Percentiles rank a stretch among this genome's conserved stretches.
phyloP scores from a whole-genome alignment of 2,888 invertebrate species.

The Biston stratarius region DNA sequence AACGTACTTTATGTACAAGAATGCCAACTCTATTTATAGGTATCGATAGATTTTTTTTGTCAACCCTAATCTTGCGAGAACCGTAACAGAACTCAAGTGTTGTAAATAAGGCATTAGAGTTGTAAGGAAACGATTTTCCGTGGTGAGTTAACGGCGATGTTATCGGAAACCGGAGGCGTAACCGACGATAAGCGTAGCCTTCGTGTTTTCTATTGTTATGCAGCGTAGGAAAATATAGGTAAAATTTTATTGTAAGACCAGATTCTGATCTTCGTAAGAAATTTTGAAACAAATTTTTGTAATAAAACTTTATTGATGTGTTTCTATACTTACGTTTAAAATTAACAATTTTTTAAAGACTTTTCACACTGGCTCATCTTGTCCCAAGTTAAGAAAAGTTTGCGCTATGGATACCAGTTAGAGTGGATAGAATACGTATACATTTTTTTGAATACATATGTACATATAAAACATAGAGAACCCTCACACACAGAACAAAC shows the following conservation, averaged over 20 bases:
- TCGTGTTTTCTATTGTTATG: constrained; percentile 23
- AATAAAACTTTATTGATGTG: background rate
- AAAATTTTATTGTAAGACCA: constrained; percentile 2
- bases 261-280: background rate
- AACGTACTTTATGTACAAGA: no score
- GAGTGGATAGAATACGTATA: no score
- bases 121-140: constrained; percentile 56
- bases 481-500: no score
- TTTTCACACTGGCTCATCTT: no score
- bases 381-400: no score
- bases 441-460: no score
- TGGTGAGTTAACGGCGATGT: constrained; percentile 59
- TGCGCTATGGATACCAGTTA: no score
- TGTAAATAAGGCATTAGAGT: constrained; percentile 50
- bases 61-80: constrained; percentile 18
- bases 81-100: constrained; percentile 35
- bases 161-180: constrained; percentile 54
- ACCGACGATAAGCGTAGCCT: constrained; percentile 43
- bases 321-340: no score
- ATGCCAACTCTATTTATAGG: no score
- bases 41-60: background rate
- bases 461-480: no score
- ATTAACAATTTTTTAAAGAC: no score
- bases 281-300: background rate
- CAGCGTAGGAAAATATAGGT: constrained; percentile 12